Conservation (phyloP, 2,113 vertebrate species). For the Heptranchias perlo region DNA sequence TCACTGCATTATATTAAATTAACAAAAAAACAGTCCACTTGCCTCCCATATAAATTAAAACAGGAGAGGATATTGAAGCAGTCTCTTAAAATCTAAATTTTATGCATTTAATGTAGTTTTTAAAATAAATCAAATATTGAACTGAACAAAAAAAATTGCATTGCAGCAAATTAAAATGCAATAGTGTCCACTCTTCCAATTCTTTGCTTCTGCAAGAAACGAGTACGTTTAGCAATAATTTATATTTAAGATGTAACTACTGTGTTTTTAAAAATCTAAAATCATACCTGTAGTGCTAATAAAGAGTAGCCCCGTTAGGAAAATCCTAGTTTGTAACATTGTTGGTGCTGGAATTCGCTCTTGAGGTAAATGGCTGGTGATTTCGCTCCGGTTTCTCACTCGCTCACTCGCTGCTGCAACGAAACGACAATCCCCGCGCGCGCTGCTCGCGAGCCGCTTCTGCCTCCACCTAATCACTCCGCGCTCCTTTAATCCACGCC, state of each 20-base stretch:
- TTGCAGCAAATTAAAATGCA: not conserved
- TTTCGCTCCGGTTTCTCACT: not conserved
- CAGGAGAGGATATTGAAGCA: too few relatives aligned
- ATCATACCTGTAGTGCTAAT: slow-evolving; percentile 1
- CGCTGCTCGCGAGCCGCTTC: not conserved
- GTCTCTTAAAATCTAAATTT: not conserved
- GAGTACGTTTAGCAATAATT: not conserved
- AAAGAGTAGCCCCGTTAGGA: slow-evolving; percentile 17
- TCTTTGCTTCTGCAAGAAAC: not conserved
- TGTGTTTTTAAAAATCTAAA: not conserved
- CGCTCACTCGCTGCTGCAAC: not conserved
- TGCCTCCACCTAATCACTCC: slow-evolving; percentile 17
- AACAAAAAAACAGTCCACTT: not conserved
- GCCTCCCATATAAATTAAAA: not conserved
- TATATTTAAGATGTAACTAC: not conserved
- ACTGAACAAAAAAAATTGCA: not conserved
- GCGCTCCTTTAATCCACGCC: not conserved
- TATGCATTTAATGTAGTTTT: not conserved
- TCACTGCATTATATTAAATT: not conserved
- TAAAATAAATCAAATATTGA: not conserved
- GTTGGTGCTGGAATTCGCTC: not conserved
- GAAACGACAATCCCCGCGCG: not conserved
- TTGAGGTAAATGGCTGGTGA: not conserved
- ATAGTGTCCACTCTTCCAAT: not conserved
- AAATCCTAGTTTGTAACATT: slow-evolving; percentile 19